phyloP scores from a whole-genome alignment of 2,888 invertebrate genomes.

The Cantharis lateralis region DNA sequence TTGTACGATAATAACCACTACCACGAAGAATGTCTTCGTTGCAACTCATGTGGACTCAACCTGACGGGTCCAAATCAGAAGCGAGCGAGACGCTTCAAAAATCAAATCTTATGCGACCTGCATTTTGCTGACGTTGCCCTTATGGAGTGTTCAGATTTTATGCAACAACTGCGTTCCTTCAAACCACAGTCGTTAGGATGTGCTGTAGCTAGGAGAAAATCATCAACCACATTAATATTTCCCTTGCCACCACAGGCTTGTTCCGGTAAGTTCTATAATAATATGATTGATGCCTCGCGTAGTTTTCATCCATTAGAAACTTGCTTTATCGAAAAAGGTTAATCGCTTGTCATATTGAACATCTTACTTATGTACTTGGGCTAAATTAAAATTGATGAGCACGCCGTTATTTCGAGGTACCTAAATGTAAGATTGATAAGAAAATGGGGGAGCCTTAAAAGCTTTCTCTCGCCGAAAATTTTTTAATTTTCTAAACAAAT shows the following conservation, averaged over 20 bases:
- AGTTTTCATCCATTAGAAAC: constrained; percentile 12
- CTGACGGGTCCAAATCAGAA: constrained; percentile 87
- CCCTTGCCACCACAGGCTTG: constrained; percentile 93
- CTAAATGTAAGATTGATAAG: neutral
- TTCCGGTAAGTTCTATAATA: constrained; percentile 68
- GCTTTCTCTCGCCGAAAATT: neutral
- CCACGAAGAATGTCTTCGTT: constrained; percentile 96
- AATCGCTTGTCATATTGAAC: constrained; percentile 16
- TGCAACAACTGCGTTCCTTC: constrained; percentile 95
- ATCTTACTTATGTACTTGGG: constrained; percentile 5
- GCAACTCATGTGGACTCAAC: constrained; percentile 94
- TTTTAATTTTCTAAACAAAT: neutral
- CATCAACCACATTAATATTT: constrained; percentile 91
- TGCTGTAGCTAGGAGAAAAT: constrained; percentile 91
- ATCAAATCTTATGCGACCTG: constrained; percentile 93
- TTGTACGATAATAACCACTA: constrained; percentile 94
- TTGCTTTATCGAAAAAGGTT: constrained; percentile 12
- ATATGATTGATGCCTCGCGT: constrained; percentile 8
- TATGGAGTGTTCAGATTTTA: constrained; percentile 96
- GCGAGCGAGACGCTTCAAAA: constrained; percentile 68
- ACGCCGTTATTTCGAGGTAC: neutral
- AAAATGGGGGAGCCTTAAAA: neutral
- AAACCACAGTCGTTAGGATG: constrained; percentile 95
- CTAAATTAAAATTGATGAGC: constrained; percentile 18
- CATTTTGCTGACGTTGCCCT: constrained; percentile 96